phyloP scores from a whole-genome alignment of 2,888 invertebrate genomes.

The Conomelus anceps region DNA sequence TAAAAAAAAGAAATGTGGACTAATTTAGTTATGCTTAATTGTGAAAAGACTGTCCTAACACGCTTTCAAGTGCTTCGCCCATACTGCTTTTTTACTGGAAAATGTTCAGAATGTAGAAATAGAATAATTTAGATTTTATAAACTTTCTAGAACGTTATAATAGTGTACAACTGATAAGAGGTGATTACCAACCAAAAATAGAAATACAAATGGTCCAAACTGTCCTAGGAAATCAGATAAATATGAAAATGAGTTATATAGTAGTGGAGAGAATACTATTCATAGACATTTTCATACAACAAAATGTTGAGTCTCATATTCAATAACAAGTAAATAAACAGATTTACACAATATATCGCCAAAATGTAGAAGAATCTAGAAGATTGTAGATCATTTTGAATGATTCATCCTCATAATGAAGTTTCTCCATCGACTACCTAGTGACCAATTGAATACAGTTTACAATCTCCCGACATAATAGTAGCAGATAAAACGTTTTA shows the following conservation, averaged over 20 bases:
- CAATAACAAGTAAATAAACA: not conserved
- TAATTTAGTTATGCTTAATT: not conserved
- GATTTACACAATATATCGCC: not conserved
- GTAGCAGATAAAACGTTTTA: not conserved
- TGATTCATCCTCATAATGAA: not conserved
- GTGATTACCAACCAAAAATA: not conserved
- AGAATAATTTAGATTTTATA: not conserved
- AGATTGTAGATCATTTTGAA: not conserved
- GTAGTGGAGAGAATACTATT: not conserved
- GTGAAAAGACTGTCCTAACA: not conserved
- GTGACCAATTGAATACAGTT: not conserved
- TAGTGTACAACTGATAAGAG: not conserved
- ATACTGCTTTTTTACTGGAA: conserved; percentile 5
- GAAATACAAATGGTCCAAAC: not conserved
- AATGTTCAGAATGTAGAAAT: not conserved
- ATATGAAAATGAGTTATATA: not conserved
- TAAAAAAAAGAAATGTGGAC: not conserved
- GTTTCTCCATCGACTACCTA: not conserved
- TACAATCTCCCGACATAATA: not conserved
- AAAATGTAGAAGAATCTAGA: not conserved
- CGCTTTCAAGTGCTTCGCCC: not conserved
- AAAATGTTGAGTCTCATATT: not conserved
- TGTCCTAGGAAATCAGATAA: not conserved
- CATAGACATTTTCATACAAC: not conserved
- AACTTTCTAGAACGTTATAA: not conserved